Evolutionary conservation across 2,113 vertebrate species (phyloP), one percentile per base, ranked within the genome.

Genomic region (Rhinolophus sinicus): DNA sequence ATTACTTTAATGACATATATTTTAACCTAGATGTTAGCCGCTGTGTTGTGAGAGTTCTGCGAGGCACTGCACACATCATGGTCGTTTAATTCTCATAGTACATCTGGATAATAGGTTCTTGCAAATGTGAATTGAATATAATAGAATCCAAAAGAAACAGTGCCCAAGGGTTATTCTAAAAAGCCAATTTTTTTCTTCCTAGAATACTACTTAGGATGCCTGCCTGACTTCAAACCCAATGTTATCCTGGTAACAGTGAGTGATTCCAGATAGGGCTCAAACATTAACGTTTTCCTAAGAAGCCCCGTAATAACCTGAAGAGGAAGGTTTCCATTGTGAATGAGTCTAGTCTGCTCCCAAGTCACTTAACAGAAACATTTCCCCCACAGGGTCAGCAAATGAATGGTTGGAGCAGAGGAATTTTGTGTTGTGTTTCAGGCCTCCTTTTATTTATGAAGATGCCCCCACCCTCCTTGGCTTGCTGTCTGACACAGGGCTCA

Each of bases 401-500:
- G 78, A 96, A 82, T 54, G 47, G n/a, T 1, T 58, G n/a, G 88
- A 44, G 80, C 52, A 91, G 94, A 97, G 35, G 40, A 94, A 96
- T 97, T 92, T 88, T 38, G 84, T 76, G 22, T 84, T 33, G 50
- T 28, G 70, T 16, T 98, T 96, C 95, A 98, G 92, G 88, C 91
- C 94, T 98, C 58, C 52, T 81, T n/a, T 50, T 76, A 60, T 95
- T 88, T 92, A 54, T 62, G 67, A 65, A 89, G 50, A 89, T 87
- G 21, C 26, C 44, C 8, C 12, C 21, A 73, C 58, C 85, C 8
- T 33, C 35, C 73, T 52, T 84, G 90, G 50, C 95, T 78, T 94
- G 92, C 95, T 82, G 88, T 96, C 97, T 96, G 97, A 95, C 95
- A 90, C 95, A 70, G 47, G 97, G 86, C 24, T 81, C 3, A 13